These are phyloP conservation scores for Hypanus sabinus DNA, from an alignment of 2,113 vertebrate species.

Conservation along the genomic window DNA sequence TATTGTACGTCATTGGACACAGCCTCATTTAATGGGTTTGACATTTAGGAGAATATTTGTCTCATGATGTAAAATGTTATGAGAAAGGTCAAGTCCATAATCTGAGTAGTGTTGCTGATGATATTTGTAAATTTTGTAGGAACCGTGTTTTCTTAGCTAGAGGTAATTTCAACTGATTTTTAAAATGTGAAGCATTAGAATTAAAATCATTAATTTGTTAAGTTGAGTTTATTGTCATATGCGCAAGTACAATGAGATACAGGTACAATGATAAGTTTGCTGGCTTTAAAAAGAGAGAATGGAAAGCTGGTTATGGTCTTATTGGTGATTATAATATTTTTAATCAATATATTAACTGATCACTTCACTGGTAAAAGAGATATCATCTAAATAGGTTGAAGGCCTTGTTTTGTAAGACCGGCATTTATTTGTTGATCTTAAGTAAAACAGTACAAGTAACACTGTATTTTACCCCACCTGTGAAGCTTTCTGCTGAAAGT, in stretches of 20 bases:
- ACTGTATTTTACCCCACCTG: too few species aligned
- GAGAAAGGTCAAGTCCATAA: conserved; percentile 20
- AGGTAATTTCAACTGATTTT: neutral
- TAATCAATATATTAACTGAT: neutral
- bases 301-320: neutral
- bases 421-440: too few species aligned
- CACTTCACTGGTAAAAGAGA: neutral
- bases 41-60: conserved; percentile 30
- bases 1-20: neutral
- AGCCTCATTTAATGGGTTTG: conserved; percentile 1
- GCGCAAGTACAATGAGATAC: too few species aligned
- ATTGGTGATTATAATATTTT: neutral
- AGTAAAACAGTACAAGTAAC: too few species aligned
- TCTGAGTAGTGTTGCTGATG: conserved; percentile 1
- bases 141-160: neutral
- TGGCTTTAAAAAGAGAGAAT: neutral
- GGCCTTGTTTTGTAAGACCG: too few species aligned
- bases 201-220: neutral
- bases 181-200: neutral
- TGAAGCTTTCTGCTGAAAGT: neutral
- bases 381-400: too few species aligned
- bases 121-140: conserved; percentile 32
- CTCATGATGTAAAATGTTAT: conserved; percentile 19
- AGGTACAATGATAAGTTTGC: too few species aligned
- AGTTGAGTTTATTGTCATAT: too few species aligned